Evolutionary conservation across 1,140 invertebrate genomes (phyloP), one percentile per base, ranked within the genome.

Genomic region (Philotrypesis tridentata): DNA sequence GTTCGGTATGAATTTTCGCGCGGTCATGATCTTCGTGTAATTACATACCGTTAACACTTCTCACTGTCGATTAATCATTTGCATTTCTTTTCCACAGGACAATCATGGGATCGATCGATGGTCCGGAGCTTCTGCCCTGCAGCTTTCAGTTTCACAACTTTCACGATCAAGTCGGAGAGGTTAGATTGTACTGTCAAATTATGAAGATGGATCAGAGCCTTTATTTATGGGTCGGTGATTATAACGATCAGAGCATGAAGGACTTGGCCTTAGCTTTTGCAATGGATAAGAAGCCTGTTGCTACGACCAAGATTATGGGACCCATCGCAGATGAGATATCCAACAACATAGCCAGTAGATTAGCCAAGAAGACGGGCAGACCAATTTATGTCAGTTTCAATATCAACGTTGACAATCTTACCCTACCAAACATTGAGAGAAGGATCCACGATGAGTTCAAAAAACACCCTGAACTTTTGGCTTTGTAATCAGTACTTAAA

Each of bases 371-470:
- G 84, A 82, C 87, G 4, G 87, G 87, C 21, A 90, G 88, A 77
- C 86, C 88, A 23, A 86, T 92, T 60, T 92, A 90, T 74, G 86
- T 92, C 37, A 92, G 92, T 82, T 92, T 89, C 74, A 92, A 92
- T 80, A 7, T 91, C 17, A 67, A 81, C 8, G 76, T 82, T 33
- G 76, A 90, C 43, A 89, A 90, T 67, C 40, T 87, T 0, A 84
- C 72, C 4, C 77, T 91, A 25, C 86, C 85, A 21, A 78, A 2
- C 48, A 87, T 92, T 37, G 92, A 92, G 82, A 90, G 83, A 63
- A 87, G 86, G 75, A 83, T 92, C 43, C 82, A 85, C 65, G 85
- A 89, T 25, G 91, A 92, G 86, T 86, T 92, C 31, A 85, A 85
- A 55, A 84, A 73, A 6, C 73, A 87, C 83, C 63, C 84, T 40